Conservation (phyloP, 2,113 vertebrate species). For the Semnornis frantzii region DNA sequence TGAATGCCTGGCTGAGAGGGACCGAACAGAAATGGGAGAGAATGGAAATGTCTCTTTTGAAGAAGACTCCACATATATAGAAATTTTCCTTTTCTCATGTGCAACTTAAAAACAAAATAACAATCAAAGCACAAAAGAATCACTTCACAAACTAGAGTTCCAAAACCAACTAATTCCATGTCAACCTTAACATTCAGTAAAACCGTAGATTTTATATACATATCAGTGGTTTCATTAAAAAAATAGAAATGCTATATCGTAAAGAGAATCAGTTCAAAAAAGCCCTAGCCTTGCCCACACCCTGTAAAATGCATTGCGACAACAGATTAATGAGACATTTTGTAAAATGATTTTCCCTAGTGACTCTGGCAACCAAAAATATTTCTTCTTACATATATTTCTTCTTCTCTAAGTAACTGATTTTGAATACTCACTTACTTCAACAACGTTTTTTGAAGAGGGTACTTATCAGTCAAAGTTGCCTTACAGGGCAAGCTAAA, state of each 20-base stretch:
- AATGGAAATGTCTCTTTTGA: slow-evolving; percentile 24
- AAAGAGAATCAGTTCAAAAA: not conserved
- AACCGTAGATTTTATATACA: not conserved
- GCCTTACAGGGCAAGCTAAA: not conserved
- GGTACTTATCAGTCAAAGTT: not conserved
- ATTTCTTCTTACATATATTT: not conserved
- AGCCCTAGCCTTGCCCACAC: not conserved
- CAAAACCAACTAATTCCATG: not conserved
- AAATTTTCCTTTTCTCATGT: not conserved
- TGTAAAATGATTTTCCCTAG: not conserved
- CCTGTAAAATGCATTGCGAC: not conserved
- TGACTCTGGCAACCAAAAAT: not conserved
- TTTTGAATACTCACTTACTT: slow-evolving; percentile 3
- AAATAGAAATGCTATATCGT: not conserved
- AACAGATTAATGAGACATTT: not conserved
- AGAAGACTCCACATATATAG: not conserved
- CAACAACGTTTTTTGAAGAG: not conserved
- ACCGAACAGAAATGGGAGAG: not conserved
- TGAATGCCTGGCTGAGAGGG: not conserved
- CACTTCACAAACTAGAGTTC: not conserved
- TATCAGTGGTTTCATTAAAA: not conserved
- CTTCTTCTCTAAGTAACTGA: not conserved
- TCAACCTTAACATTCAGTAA: not conserved
- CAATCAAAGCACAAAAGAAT: not conserved
- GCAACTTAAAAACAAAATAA: not conserved